Percentiles rank a stretch among this genome's conserved stretches.
These are phyloP conservation scores for Malurus cyaneus DNA, from an alignment of 2,113 vertebrate species.

Conservation along the genomic window DNA sequence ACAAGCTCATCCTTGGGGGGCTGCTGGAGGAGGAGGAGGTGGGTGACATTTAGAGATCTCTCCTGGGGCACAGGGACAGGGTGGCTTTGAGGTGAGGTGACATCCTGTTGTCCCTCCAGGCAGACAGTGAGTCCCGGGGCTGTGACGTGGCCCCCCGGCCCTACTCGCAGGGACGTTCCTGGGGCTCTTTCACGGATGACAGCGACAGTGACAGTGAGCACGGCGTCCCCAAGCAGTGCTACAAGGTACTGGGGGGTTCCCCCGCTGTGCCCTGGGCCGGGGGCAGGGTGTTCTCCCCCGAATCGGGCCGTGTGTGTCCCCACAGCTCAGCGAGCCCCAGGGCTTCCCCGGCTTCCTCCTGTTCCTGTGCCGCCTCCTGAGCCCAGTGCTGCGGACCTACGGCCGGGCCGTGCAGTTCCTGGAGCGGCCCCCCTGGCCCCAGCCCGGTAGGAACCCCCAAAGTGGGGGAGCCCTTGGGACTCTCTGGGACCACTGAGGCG, in stretches of 20 bases:
- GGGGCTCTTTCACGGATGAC: constrained; percentile 67
- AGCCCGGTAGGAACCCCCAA: neutral
- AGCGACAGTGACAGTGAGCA: constrained; percentile 83
- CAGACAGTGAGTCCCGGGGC: neutral
- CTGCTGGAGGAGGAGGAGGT: constrained; percentile 90
- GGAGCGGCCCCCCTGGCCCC: neutral
- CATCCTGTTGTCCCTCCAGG: neutral
- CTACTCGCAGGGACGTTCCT: neutral
- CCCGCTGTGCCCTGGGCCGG: fast-evolving
- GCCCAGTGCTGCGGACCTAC: constrained; percentile 79
- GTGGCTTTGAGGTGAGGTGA: neutral
- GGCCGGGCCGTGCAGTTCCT: constrained; percentile 73
- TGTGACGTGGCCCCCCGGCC: constrained; percentile 76
- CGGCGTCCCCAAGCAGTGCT: constrained; percentile 59
- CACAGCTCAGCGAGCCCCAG: constrained; percentile 80
- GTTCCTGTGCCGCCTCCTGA: constrained; percentile 87
- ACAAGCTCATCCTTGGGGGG: constrained; percentile 87
- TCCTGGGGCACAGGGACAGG: no score
- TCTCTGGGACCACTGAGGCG: neutral
- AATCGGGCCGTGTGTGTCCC: fast-evolving
- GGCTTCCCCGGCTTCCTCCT: constrained; percentile 81
- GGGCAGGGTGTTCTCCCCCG: neutral
- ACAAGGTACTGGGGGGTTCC: constrained; percentile 75
- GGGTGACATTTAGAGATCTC: neutral
- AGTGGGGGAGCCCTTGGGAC: neutral